phyloP scores from a whole-genome alignment of 2,113 vertebrate species.

The Carlito syrichta region DNA sequence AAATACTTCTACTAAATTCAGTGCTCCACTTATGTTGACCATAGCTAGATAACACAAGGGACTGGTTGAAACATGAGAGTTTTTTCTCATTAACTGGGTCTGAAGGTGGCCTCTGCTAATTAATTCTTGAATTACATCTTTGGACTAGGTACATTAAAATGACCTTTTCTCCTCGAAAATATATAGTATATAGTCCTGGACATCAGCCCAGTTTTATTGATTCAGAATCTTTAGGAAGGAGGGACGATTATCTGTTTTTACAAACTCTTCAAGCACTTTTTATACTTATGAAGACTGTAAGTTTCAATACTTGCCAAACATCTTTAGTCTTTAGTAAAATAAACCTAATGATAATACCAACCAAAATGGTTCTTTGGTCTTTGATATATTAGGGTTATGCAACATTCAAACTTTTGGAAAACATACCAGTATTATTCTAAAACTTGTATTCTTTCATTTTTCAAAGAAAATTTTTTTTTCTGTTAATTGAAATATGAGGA shows the following conservation, averaged over 20 bases:
- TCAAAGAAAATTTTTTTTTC: neutral
- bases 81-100: neutral
- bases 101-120: neutral
- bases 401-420: neutral
- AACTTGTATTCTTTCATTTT: neutral
- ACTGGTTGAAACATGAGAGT: neutral
- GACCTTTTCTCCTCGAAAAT: neutral
- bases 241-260: neutral
- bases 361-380: slow-evolving; percentile 54
- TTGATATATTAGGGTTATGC: neutral
- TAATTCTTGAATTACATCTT: neutral
- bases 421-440: neutral
- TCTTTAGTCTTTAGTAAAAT: neutral
- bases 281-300: neutral
- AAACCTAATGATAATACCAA: neutral
- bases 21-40: neutral
- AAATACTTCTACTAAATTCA: neutral
- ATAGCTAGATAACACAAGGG: neutral
- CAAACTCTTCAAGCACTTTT: neutral
- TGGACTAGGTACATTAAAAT: neutral
- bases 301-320: neutral
- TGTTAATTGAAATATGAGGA: neutral
- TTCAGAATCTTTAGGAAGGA: slow-evolving; percentile 22
- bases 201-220: neutral
- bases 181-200: neutral